phyloP scores from a whole-genome alignment of 2,797 vertebrate species.

The Australoheros facetus region DNA sequence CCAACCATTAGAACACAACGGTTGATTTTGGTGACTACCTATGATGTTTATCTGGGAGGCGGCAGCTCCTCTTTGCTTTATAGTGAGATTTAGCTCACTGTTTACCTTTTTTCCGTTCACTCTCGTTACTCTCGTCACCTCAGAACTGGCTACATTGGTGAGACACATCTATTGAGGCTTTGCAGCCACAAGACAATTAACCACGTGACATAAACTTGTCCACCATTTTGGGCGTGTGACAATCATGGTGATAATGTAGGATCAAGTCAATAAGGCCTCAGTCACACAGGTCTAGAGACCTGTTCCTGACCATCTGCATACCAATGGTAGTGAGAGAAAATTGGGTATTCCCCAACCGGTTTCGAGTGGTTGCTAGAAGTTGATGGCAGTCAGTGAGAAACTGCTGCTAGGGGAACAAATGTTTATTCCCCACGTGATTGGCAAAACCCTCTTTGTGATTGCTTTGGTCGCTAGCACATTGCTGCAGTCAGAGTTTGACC shows the following conservation, averaged over 20 bases:
- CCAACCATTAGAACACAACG: background rate
- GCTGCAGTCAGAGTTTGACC: too few relatives aligned
- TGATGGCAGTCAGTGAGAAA: too few relatives aligned
- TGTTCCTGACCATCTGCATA: background rate
- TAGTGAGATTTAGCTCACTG: background rate
- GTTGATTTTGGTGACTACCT: background rate
- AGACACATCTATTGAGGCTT: background rate
- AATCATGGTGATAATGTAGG: background rate
- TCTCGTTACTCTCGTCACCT: background rate
- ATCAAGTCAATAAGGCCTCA: background rate
- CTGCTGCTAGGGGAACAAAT: too few relatives aligned
- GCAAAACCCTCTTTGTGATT: too few relatives aligned
- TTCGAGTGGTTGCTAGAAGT: too few relatives aligned
- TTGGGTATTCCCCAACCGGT: too few relatives aligned
- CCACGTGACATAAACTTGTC: background rate
- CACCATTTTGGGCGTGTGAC: background rate
- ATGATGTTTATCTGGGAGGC: background rate
- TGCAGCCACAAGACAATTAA: background rate
- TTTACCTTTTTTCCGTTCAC: background rate
- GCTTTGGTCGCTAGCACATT: too few relatives aligned
- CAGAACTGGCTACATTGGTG: background rate
- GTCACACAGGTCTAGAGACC: background rate
- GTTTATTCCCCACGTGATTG: too few relatives aligned
- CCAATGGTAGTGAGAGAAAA: too few relatives aligned
- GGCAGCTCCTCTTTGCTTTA: background rate